Evolutionary conservation across 2,797 vertebrate genomes (phyloP).

Genomic region (Sarcophilus harrisii): DNA sequence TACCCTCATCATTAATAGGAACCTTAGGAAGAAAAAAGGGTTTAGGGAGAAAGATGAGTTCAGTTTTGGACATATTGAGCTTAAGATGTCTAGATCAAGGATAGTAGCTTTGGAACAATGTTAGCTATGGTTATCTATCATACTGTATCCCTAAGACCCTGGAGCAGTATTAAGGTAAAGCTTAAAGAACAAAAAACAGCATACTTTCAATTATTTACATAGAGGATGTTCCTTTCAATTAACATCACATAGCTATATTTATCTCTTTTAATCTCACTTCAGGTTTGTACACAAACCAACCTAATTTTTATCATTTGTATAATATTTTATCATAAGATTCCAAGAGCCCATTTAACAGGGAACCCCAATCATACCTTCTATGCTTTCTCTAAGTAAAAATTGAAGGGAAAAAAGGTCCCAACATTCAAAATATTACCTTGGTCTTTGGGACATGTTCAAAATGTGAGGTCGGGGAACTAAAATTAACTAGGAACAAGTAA

Average conservation of each 20-base stretch:
- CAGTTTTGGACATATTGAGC: not conserved
- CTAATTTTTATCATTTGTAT: not conserved
- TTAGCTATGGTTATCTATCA: not conserved
- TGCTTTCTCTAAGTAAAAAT: not conserved
- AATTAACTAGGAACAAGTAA: not conserved
- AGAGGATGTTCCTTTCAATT: not conserved
- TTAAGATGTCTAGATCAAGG: not conserved
- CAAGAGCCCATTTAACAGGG: not conserved
- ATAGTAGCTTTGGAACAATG: not conserved
- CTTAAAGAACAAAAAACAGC: not conserved
- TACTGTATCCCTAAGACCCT: not conserved
- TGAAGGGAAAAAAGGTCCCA: not conserved
- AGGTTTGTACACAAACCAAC: not conserved
- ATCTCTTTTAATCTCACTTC: not conserved
- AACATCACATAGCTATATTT: not conserved
- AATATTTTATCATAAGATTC: not conserved
- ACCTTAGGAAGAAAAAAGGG: not conserved
- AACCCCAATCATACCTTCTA: not conserved
- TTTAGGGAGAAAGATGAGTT: not conserved
- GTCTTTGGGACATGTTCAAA: not conserved
- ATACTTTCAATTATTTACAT: not conserved
- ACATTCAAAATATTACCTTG: not conserved
- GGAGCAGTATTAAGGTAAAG: not conserved
- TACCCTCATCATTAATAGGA: not conserved
- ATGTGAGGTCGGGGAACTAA: not conserved